Percentiles rank a stretch among this genome's conserved stretches.
phyloP scores from a whole-genome alignment of 2,888 invertebrate species.

The Cantharis nigra region DNA sequence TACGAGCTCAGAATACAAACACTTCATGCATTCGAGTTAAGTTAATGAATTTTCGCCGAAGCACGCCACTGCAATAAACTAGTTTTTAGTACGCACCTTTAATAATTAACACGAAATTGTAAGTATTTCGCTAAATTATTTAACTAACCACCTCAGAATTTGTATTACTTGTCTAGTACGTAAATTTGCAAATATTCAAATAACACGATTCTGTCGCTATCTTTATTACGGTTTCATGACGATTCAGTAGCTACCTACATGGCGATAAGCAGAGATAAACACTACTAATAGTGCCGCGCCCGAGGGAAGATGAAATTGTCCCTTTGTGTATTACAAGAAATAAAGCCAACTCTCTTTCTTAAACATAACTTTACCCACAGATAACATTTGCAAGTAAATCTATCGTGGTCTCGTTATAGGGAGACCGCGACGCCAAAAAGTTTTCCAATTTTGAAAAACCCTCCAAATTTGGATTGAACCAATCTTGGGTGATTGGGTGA shows the following conservation, averaged over 20 bases:
- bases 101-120: neutral
- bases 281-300: slow-evolving; percentile 35
- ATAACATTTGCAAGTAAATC: slow-evolving; percentile 15
- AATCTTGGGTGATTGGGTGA: too few relatives aligned
- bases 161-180: slow-evolving; percentile 12
- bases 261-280: slow-evolving; percentile 38
- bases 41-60: neutral
- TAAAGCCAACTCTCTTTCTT: slow-evolving; percentile 28
- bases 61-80: neutral
- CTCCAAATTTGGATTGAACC: neutral
- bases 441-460: neutral
- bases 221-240: slow-evolving; percentile 36
- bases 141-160: slow-evolving; percentile 13
- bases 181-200: slow-evolving; percentile 27
- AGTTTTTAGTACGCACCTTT: neutral
- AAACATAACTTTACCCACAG: slow-evolving; percentile 23
- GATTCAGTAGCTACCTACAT: slow-evolving; percentile 35
- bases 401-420: neutral
- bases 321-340: slow-evolving; percentile 30
- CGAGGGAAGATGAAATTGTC: slow-evolving; percentile 31
- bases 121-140: neutral
- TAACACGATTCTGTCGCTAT: slow-evolving; percentile 30
- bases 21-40: neutral
- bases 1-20: neutral
- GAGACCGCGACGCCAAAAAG: neutral